phyloP scores from a whole-genome alignment of 2,113 vertebrate species.

The Ictalurus punctatus region DNA sequence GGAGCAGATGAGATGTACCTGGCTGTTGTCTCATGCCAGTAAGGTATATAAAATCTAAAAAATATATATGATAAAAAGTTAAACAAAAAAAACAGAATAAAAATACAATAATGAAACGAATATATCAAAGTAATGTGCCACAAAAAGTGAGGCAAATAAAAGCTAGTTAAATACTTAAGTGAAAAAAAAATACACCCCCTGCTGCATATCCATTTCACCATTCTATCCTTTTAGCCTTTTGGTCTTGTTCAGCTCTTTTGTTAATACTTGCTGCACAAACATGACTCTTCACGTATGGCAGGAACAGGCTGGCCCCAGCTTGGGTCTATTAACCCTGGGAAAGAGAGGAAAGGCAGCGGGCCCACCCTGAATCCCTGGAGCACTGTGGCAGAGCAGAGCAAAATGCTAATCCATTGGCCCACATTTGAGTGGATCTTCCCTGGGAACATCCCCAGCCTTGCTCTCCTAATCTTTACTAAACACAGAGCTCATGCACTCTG shows the following conservation, averaged over 20 bases:
- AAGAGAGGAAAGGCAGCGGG: constrained; percentile 23
- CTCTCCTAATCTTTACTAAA: constrained; percentile 58
- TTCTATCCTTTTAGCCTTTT: not conserved
- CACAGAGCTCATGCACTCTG: constrained; percentile 46
- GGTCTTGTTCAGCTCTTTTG: not conserved
- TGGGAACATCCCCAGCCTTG: constrained; percentile 53
- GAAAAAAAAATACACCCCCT: not conserved
- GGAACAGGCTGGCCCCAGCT: constrained; percentile 18
- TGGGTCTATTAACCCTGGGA: constrained; percentile 28
- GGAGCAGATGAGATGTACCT: not conserved
- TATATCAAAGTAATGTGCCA: not conserved
- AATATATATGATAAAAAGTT: not conserved
- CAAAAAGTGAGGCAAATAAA: not conserved
- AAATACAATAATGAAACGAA: too few species aligned
- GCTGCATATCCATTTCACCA: not conserved
- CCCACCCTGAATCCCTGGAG: constrained; percentile 27
- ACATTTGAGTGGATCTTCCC: constrained; percentile 58
- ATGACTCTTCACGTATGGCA: constrained; percentile 5
- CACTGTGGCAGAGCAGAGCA: constrained; percentile 25
- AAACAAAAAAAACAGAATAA: not conserved
- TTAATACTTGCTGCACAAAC: constrained; percentile 23
- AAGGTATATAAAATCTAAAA: not conserved
- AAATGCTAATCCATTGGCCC: constrained; percentile 54
- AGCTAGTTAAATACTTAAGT: not conserved
- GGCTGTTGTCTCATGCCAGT: not conserved